A percentile compares a stretch with the other conserved stretches of the same genome.
phyloP scores from a whole-genome alignment of 2,888 invertebrate species.

The Resseliella maxima region DNA sequence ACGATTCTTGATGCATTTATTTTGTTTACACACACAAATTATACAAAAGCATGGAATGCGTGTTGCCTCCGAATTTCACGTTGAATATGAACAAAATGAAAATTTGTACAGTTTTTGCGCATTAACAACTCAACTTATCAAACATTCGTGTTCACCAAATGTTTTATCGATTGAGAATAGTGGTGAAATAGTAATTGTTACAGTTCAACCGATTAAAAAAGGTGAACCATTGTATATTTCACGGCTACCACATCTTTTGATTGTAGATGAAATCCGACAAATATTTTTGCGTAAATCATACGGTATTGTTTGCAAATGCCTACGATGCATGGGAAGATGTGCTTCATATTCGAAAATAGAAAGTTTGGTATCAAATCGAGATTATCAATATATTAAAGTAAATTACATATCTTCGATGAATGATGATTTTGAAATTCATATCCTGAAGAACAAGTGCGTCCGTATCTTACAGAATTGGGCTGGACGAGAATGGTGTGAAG shows the following conservation, averaged over 20 bases:
- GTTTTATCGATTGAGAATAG: not conserved
- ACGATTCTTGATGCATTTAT: slow-evolving; percentile 1
- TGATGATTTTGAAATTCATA: not conserved
- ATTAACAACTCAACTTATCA: not conserved
- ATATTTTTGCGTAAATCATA: not conserved
- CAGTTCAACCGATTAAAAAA: not conserved
- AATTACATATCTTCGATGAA: not conserved
- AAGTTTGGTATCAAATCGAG: not conserved
- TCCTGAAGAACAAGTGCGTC: not conserved
- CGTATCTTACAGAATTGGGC: not conserved
- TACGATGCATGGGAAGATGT: not conserved
- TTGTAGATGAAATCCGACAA: not conserved
- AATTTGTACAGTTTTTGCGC: not conserved
- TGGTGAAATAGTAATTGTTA: not conserved
- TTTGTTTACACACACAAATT: not conserved
- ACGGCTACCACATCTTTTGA: not conserved
- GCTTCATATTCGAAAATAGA: not conserved
- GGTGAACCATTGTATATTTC: not conserved
- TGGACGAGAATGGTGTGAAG: too few species aligned
- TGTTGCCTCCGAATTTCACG: not conserved
- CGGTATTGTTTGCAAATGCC: not conserved
- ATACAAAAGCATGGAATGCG: not conserved
- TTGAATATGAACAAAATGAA: not conserved
- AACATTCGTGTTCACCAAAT: not conserved
- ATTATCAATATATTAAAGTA: not conserved